phyloP scores from a whole-genome alignment of 2,113 vertebrate species.

The Vulpes ferrilata region DNA sequence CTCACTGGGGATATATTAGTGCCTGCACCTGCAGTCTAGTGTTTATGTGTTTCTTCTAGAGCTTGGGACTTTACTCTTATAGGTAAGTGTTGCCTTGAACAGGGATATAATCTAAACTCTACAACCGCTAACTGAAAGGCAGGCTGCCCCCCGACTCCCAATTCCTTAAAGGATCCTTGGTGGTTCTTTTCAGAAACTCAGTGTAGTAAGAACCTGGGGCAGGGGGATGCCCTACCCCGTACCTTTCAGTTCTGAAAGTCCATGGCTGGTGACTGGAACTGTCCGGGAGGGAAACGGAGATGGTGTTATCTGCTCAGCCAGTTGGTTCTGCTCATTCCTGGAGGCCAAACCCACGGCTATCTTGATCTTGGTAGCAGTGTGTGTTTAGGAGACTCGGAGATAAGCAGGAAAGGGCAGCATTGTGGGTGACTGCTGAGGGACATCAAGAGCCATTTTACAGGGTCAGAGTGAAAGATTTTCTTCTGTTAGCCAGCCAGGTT shows the following conservation, averaged over 20 bases:
- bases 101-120: neutral
- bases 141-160: neutral
- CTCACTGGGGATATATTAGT: neutral
- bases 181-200: neutral
- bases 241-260: neutral
- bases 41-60: neutral
- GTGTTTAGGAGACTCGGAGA: conserved; percentile 59
- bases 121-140: neutral
- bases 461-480: conserved; percentile 22
- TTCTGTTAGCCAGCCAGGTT: neutral
- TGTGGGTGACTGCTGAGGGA: neutral
- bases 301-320: neutral
- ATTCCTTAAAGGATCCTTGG: neutral
- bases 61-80: neutral
- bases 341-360: neutral
- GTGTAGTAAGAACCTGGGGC: neutral
- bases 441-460: neutral
- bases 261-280: neutral
- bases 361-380: neutral
- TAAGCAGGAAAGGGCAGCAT: neutral
- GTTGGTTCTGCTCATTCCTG: neutral
- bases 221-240: too few relatives aligned
- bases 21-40: neutral
- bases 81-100: neutral
- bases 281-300: neutral